Evolutionary conservation across 1,140 invertebrate species (phyloP).

Genomic region (Palaemon carinicauda): DNA sequence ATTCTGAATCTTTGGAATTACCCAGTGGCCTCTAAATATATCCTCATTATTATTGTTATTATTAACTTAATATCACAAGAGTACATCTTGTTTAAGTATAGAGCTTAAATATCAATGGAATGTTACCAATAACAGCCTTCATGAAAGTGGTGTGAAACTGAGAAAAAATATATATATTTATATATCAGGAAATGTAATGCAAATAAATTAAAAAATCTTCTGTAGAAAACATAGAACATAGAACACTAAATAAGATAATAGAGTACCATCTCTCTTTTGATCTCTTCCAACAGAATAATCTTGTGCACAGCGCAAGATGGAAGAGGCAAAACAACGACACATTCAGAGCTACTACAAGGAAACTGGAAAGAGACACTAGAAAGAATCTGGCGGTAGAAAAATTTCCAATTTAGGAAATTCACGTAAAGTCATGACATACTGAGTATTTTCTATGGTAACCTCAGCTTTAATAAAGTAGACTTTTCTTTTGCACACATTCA

Average conservation of each 20-base stretch:
- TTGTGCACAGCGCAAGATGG: slow-evolving; percentile 57
- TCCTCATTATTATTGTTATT: not conserved
- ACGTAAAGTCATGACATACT: not conserved
- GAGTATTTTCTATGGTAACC: too few species aligned
- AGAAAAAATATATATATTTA: slow-evolving; percentile 34
- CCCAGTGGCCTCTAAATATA: slow-evolving; percentile 49
- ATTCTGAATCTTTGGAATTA: slow-evolving; percentile 47
- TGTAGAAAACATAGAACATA: slow-evolving; percentile 55
- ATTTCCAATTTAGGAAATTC: slow-evolving; percentile 14
- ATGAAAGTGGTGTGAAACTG: slow-evolving; percentile 55
- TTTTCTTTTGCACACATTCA: not conserved
- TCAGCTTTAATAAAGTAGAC: too few species aligned
- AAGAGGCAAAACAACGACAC: slow-evolving; percentile 50
- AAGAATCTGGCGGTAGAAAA: too few species aligned
- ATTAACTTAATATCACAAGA: slow-evolving; percentile 54
- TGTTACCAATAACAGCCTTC: slow-evolving; percentile 56
- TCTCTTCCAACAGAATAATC: slow-evolving; percentile 50
- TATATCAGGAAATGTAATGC: slow-evolving; percentile 57
- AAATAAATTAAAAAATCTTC: slow-evolving; percentile 54
- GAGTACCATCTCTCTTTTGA: slow-evolving; percentile 48
- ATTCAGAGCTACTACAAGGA: slow-evolving; percentile 40
- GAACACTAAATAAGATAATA: slow-evolving; percentile 12
- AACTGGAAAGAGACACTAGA: slow-evolving; percentile 48
- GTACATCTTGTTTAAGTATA: slow-evolving; percentile 33
- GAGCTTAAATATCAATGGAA: slow-evolving; percentile 50